A percentile compares a stretch with the other conserved stretches of the same genome.
Conservation (phyloP, 2,113 vertebrate species). For the Menidia beryllina region DNA sequence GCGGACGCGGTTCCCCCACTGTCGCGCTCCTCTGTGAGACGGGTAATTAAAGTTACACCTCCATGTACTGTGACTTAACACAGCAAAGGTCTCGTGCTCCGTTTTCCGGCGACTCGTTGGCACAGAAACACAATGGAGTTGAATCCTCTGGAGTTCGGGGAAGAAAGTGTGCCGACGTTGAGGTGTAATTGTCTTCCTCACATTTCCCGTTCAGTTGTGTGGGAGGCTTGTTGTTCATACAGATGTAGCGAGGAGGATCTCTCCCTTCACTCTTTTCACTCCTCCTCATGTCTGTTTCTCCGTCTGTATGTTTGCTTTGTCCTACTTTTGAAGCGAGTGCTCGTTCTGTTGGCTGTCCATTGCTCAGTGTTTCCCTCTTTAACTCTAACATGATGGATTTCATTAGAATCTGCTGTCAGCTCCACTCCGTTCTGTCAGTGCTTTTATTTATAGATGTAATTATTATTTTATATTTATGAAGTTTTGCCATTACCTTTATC, state of each 20-base stretch:
- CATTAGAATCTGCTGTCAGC: slow-evolving; percentile 73
- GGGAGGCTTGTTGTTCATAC: slow-evolving; percentile 71
- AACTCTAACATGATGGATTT: slow-evolving; percentile 81
- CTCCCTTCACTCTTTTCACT: not conserved
- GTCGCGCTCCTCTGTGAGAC: not conserved
- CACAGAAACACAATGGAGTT: slow-evolving; percentile 5
- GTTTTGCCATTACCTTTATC: slow-evolving; percentile 42
- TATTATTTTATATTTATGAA: slow-evolving; percentile 31
- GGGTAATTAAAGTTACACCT: not conserved
- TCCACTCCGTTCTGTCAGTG: slow-evolving; percentile 63
- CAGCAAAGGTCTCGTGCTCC: not conserved
- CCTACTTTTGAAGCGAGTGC: slow-evolving; percentile 53
- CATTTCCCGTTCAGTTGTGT: slow-evolving; percentile 64
- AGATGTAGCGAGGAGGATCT: slow-evolving; percentile 58
- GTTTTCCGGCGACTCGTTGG: slow-evolving; percentile 26
- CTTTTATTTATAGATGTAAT: slow-evolving; percentile 18
- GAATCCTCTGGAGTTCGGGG: slow-evolving; percentile 5
- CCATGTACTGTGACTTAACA: not conserved
- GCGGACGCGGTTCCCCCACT: not conserved
- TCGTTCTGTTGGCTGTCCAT: slow-evolving; percentile 45
- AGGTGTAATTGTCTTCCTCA: slow-evolving; percentile 66
- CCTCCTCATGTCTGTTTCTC: slow-evolving; percentile 13
- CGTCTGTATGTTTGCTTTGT: slow-evolving; percentile 37
- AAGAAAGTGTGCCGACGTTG: slow-evolving; percentile 32
- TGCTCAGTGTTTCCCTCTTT: slow-evolving; percentile 68